Conservation (phyloP, 92 coral and sea anemone species). For the Epizoanthus illoricatus region DNA sequence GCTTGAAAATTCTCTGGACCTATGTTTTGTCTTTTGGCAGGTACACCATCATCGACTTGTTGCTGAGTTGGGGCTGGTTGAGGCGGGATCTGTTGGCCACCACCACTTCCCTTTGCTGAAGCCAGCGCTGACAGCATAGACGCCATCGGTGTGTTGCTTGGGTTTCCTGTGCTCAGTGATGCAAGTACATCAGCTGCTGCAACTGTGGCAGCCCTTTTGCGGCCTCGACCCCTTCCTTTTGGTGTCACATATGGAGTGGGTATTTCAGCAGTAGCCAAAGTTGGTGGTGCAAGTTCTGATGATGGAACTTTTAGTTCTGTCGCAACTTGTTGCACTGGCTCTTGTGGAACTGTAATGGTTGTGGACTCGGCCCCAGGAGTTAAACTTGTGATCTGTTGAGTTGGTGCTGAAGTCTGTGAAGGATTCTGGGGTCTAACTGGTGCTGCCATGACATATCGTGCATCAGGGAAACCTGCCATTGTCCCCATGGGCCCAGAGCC, state of each 20-base stretch:
- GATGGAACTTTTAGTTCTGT: conserved; percentile 8
- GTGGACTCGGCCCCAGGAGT: conserved; percentile 45
- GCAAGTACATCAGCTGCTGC: conserved; percentile 95
- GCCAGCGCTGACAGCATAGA: conserved; percentile 88
- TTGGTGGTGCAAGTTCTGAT: conserved; percentile 19
- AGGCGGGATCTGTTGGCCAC: conserved; percentile 8
- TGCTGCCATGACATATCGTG: conserved; percentile 72
- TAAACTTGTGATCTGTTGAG: conserved; percentile 37
- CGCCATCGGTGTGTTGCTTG: conserved; percentile 84
- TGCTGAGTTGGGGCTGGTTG: conserved; percentile 16
- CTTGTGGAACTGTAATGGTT: conserved; percentile 55
- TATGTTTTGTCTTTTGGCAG: conserved; percentile 10
- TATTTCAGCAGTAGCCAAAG: background rate
- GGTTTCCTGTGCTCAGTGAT: conserved; percentile 72
- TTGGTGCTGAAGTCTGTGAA: conserved; percentile 8
- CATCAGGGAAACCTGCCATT: conserved; percentile 66
- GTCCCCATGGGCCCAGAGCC: conserved; percentile 58
- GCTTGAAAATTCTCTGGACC: conserved; percentile 22
- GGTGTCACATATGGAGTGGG: conserved; percentile 25
- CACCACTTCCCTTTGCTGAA: conserved; percentile 31
- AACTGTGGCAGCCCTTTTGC: conserved; percentile 66
- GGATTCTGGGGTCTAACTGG: conserved; percentile 65
- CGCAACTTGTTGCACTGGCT: conserved; percentile 23
- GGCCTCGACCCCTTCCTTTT: conserved; percentile 65
- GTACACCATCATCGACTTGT: background rate